These are phyloP conservation scores for Acrocephalus kingi DNA, from an alignment of 2,113 vertebrate genomes.

Conservation along the genomic window DNA sequence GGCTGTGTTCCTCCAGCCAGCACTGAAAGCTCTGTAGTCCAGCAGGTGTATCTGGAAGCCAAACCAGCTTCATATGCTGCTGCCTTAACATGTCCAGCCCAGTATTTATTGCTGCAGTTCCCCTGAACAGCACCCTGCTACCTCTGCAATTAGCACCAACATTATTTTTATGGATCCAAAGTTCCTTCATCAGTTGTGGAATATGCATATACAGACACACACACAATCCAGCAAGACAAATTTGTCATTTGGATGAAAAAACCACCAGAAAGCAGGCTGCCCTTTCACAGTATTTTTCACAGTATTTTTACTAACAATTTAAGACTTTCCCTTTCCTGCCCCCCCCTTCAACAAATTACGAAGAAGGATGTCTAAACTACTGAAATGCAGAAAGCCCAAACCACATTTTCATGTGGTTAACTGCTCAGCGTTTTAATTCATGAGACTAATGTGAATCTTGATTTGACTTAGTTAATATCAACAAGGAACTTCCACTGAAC, in stretches of 20 bases:
- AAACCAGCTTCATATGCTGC: background rate
- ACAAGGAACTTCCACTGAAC: background rate
- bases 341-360: background rate
- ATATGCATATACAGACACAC: no score
- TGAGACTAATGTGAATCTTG: background rate
- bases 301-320: background rate
- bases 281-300: background rate
- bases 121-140: background rate
- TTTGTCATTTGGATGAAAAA: background rate
- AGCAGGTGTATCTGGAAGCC: background rate
- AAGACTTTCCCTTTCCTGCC: background rate
- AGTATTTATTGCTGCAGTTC: background rate
- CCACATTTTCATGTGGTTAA: constrained; percentile 15
- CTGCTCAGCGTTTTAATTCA: constrained; percentile 3
- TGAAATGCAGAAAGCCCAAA: constrained; percentile 1
- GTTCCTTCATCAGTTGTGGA: background rate
- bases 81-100: background rate
- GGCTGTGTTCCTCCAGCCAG: background rate
- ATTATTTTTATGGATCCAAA: background rate
- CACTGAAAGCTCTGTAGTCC: background rate
- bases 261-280: background rate
- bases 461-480: background rate
- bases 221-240: background rate
- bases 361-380: background rate
- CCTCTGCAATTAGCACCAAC: background rate